Conservation (phyloP, 2,113 vertebrate species). For the Lichenostomus cassidix region DNA sequence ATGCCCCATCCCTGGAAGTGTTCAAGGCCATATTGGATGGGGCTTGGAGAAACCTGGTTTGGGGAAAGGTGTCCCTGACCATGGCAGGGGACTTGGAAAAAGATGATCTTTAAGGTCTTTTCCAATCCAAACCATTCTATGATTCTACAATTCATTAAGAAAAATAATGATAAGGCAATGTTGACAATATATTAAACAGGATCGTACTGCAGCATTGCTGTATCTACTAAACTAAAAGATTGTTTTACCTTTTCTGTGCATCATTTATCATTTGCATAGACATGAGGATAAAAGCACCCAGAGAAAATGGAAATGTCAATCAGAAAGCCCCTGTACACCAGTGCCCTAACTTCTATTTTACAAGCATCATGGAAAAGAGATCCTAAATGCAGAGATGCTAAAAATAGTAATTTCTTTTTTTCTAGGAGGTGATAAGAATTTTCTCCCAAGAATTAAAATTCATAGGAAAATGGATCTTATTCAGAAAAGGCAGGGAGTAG, state of each 20-base stretch:
- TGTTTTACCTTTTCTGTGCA: not conserved
- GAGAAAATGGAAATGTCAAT: not conserved
- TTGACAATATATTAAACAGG: not conserved
- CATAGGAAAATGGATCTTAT: not conserved
- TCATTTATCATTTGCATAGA: not conserved
- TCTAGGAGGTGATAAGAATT: not conserved
- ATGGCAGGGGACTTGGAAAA: not conserved
- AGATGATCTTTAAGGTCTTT: not conserved
- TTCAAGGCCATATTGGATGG: accelerated
- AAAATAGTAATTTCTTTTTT: not conserved
- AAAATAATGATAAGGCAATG: not conserved
- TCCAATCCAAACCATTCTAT: not conserved
- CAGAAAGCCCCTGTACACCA: not conserved
- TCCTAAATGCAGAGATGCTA: not conserved
- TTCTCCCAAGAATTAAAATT: not conserved
- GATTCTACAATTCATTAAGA: not conserved
- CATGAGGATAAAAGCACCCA: not conserved
- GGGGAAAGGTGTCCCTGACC: not conserved
- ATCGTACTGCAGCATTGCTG: not conserved
- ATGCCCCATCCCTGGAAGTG: not conserved
- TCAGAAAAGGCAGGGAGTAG: not conserved
- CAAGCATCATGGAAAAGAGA: not conserved
- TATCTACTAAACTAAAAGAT: not conserved
- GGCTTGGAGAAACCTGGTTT: not conserved
- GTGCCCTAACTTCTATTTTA: not conserved